These are phyloP conservation scores for Glossophaga mutica DNA, from an alignment of 2,797 vertebrate species.

Conservation along the genomic window DNA sequence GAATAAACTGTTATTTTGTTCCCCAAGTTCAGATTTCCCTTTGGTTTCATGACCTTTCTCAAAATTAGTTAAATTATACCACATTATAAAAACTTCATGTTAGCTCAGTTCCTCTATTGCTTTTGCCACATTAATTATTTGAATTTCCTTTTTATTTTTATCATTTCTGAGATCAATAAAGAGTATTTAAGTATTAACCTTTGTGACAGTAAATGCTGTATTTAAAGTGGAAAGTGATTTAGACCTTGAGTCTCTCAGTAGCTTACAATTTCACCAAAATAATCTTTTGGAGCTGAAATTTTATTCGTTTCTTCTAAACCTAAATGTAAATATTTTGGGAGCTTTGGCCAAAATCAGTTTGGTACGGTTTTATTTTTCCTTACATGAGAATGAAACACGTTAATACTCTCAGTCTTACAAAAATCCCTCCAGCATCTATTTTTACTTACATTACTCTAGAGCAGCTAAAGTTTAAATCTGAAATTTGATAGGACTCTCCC, in stretches of 20 bases:
- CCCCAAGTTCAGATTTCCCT: not conserved
- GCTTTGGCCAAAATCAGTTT: not conserved
- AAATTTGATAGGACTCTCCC: not conserved
- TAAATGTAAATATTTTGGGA: not conserved
- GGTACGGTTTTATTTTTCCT: not conserved
- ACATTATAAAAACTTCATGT: not conserved
- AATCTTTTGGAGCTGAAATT: not conserved
- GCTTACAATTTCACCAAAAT: not conserved
- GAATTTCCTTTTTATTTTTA: not conserved
- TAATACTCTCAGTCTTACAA: constrained; percentile 33
- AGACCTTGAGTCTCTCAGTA: not conserved
- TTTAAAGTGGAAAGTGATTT: constrained; percentile 15
- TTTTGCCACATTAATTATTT: not conserved
- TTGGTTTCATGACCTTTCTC: not conserved
- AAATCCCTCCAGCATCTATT: not conserved
- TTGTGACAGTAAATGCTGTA: not conserved
- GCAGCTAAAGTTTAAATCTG: not conserved
- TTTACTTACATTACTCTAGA: not conserved
- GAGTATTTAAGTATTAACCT: not conserved
- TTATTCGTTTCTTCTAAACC: not conserved
- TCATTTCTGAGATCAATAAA: not conserved
- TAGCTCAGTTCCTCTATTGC: not conserved
- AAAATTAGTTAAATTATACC: not conserved
- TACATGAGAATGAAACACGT: not conserved
- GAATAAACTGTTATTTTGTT: not conserved